Percentiles rank a stretch among this genome's conserved stretches.
phyloP scores from a whole-genome alignment of 2,888 invertebrate species.

The Stomorhina lunata region DNA sequence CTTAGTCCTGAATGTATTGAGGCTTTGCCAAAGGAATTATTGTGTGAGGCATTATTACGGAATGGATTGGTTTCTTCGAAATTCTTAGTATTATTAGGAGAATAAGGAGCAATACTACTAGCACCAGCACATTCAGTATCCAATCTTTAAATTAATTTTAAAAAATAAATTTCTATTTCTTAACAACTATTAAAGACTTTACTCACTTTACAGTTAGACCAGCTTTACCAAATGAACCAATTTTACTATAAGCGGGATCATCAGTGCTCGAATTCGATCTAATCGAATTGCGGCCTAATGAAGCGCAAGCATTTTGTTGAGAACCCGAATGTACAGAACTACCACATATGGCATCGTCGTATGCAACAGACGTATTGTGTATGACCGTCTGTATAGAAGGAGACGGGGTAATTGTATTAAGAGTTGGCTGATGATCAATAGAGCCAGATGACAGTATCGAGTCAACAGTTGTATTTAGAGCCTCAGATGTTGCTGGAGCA shows the following conservation, averaged over 20 bases:
- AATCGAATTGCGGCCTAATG: conserved; percentile 79
- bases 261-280: conserved; percentile 80
- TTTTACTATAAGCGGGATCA: conserved; percentile 78
- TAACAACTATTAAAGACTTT: neutral
- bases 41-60: conserved; percentile 77
- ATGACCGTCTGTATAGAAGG: conserved; percentile 79
- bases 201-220: conserved; percentile 79
- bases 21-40: conserved; percentile 80
- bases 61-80: conserved; percentile 80
- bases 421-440: conserved; percentile 67
- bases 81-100: conserved; percentile 78
- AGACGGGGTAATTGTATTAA: conserved; percentile 74
- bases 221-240: conserved; percentile 80
- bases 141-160: conserved; percentile 70
- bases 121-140: conserved; percentile 73
- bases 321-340: conserved; percentile 75
- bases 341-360: conserved; percentile 72
- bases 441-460: conserved; percentile 70
- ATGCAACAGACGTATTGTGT: conserved; percentile 75
- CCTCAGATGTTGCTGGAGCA: conserved; percentile 49
- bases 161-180: neutral
- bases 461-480: conserved; percentile 71
- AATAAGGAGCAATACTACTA: conserved; percentile 69
- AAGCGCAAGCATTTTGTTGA: conserved; percentile 74
- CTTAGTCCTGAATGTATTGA: conserved; percentile 80